Evolutionary conservation across 2,113 vertebrate genomes (phyloP), one percentile per base, ranked within the genome.

Genomic region (Podiceps cristatus): DNA sequence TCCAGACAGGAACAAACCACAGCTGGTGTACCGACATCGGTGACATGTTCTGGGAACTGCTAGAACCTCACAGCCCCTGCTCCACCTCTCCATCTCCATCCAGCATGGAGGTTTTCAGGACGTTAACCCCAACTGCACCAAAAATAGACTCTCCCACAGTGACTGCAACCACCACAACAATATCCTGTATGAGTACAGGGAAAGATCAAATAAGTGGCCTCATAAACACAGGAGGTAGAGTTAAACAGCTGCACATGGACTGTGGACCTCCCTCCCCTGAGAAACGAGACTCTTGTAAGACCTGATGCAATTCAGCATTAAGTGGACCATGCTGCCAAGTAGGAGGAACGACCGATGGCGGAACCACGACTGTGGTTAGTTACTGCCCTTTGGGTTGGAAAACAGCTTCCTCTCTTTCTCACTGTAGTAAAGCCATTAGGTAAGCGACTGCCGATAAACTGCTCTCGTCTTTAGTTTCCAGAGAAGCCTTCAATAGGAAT

Each of bases 51-150:
- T 63, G 73, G 29, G 31, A 59, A 15, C 10, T 71, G 40, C 29
- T 60, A 45, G 22, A 44, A 50, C 62, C 67, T 47, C 11, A 0
- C 35, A 63, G 25, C 12, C 20, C 37, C 60, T 37, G 1, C 12
- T 10, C 19, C 59, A 4, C 56, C 10, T 18, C 49, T 64, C 44
- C 86, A 24, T 8, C 44, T 53, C 62, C 75, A 47, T 8, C 37
- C 66, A 35, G 15, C 14, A 4, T 5, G 9, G 15, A 66, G 17
- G 1, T 9, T 28, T 40, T 6, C 45, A 58, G 79, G 31, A 22
- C 0, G 2, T 27, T n/a, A 52, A 4, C 15, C 49, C 45, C 13
- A 28, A 3, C 8, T 28, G 27, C 22, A 18, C 1, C 2, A 20
- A 19, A 6, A 10, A 2, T 13, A 58, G n/a, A 10, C 18, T 11